Evolutionary conservation across 1,140 invertebrate genomes (phyloP), one percentile per base, ranked within the genome.

Genomic region (Cydia fagiglandana): DNA sequence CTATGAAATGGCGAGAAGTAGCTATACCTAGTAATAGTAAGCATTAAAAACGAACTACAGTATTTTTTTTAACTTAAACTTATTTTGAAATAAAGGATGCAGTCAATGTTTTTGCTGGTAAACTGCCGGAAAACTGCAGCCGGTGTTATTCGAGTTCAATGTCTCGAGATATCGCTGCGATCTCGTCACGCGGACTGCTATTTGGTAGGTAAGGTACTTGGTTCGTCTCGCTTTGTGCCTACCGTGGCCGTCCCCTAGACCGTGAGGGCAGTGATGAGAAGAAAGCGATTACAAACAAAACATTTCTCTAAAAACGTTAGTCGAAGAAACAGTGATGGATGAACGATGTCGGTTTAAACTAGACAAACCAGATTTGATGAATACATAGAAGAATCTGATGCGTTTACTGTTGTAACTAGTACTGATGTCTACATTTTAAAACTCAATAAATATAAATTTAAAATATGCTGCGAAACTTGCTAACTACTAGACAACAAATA

Each of bases 101-200:
- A 24, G 17, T 24, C 17, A 61, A 7, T 61, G 20, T 61, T 61
- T 61, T 70, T 70, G 66, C n/a, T 41, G 66, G 30, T 70, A 70
- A n/a, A 9, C 34, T 24, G 66, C 34, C 66, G 30, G 66, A 41
- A 76, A 78, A 80, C 73, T 74, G 38, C 75, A 73, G 45, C 74
- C 45, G 24, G 17, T 64, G 73, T 73, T 68, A 68, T 73, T 68
- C 64, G 73, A 70, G 81, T 82, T 82, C 81, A 82, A 80, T 80
- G 81, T 77, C 79, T 80, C 56, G 38, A 50, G 64, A 75, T 82
- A 82, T 82, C 79, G 70, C 56, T 53, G 15, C 56, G 77, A 82
- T 82, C 81, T 82, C 76, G 81, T 79, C 78, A 80, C 79, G 81
- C 74, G 15, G 28, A 12, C 61, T 41, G 53, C 75, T 74, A 45